These are phyloP conservation scores for Abramis brama DNA, from an alignment of 2,113 vertebrate genomes.

Conservation along the genomic window DNA sequence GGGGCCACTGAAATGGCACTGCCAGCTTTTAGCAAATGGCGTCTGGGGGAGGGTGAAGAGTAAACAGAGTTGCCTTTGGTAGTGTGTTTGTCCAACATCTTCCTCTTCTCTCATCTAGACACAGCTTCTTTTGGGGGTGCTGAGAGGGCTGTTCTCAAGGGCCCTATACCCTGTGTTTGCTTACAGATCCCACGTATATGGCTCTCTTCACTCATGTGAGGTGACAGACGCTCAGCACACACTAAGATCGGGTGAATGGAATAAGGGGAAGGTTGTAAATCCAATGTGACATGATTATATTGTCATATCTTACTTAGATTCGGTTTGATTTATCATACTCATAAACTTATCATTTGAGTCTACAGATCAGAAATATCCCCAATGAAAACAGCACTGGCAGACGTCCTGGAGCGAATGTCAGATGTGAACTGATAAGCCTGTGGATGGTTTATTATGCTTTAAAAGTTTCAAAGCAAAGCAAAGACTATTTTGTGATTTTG, in stretches of 20 bases:
- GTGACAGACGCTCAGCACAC: slow-evolving; percentile 55
- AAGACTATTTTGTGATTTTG: not conserved
- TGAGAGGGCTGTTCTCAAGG: slow-evolving; percentile 42
- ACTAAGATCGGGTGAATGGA: slow-evolving; percentile 47
- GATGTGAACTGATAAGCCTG: slow-evolving; percentile 22
- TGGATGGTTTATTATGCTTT: not conserved
- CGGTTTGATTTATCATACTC: not conserved
- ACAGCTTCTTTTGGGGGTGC: slow-evolving; percentile 63
- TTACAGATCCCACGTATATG: slow-evolving; percentile 53
- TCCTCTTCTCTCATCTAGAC: slow-evolving; percentile 60
- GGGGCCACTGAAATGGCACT: slow-evolving; percentile 69
- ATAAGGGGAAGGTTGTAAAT: slow-evolving; percentile 52
- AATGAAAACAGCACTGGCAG: not conserved
- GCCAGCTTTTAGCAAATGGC: slow-evolving; percentile 55
- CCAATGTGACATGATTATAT: slow-evolving; percentile 37
- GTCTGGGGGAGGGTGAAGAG: slow-evolving; percentile 62
- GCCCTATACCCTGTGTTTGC: slow-evolving; percentile 50
- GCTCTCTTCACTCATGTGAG: slow-evolving; percentile 63
- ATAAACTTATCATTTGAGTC: not conserved
- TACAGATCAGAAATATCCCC: not conserved
- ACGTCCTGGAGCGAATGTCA: slow-evolving; percentile 31
- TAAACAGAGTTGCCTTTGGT: slow-evolving; percentile 75
- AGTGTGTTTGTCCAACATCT: slow-evolving; percentile 70
- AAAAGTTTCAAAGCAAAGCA: not conserved
- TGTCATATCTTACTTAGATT: not conserved